Evolutionary conservation across 2,797 vertebrate species (phyloP), one percentile per base, ranked within the genome.

Genomic region (Galago senegalensis): DNA sequence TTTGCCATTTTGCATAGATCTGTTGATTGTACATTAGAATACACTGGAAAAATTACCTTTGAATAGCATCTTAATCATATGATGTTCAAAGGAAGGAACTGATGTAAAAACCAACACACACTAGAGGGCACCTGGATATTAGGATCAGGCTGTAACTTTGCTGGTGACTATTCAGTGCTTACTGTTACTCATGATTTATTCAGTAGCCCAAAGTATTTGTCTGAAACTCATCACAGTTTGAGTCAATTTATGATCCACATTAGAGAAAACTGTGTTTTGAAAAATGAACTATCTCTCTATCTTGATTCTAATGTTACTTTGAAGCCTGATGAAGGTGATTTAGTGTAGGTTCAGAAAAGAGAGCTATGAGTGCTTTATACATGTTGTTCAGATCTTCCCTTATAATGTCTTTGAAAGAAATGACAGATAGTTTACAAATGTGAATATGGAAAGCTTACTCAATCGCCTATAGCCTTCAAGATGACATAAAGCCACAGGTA

Each of bases 111-210:
- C 49, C 18, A 34, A 0, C 34, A 69, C 86, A 89, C 97, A 17
- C 98, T 92, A 98, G 98, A 97, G 98, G 98, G 98, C 97, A 95
- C 96, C 96, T 97, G 91, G 97, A 25, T 73, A 27, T 94, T 96
- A 89, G 93, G 18, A 5, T 13, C 88, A n/a, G n/a, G 25, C 61
- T 34, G 20, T 5, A 1, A 79, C 81, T 43, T 90, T 49, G 34
- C 90, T 53, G 72, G 65, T 14, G 69, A 80, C 49, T 82, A 67
- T 93, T 92, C 95, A 89, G 69, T 69, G 58, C 75, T 97, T 82
- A 8, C 0, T 91, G 96, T 95, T 90, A 97, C 75, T 87, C 37
- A 77, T 85, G 85, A 96, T 97, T 97, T 91, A 29, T 60, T 93
- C 84, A 69, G 77, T 81, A 95, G 88, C 65, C 95, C 95, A 91